Base-by-base conservation (phyloP, 2,113 vertebrate species). In the Peromyscus polionotus region DNA sequence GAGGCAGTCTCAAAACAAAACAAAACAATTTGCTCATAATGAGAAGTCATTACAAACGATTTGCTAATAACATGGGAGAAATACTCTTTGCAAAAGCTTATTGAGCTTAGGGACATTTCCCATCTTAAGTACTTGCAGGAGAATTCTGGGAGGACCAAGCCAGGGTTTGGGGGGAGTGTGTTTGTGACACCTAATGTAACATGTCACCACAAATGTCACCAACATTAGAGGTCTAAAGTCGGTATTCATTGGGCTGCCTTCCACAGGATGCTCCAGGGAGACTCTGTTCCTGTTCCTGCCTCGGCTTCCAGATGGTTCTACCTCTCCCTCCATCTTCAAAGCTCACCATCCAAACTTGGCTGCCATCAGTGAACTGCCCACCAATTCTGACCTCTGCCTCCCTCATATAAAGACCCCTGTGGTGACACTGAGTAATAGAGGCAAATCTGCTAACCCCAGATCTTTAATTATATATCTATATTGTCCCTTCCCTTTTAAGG, bases 291-390 rank as follows among this genome's bases (percentile, higher is more conserved):
- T 14, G 19, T 11, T 22, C 51, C 28, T 3, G n/a, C 13, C 16
- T 70, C 54, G 0, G 39, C 4, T 9, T 51, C 39, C 36, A 1
- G 89, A 33, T 1, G 5, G 24, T 17, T 17, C 26, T 67, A 26
- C 26, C 51, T 48, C 33, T 31, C 19, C 20, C 33, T 63, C 20
- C 5, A 4, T 11, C 39, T 61, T 26, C 39, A 14, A 9, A 61
- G 70, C 10, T 16, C 45, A 28, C 11, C 45, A 68, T 28, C 57
- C 28, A 7, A 10, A 13, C 59, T 79, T 28, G 17, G 61, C 13
- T 0, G 65, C 61, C n/a, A 4, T 36, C 1, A 3, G 81, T 42
- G 24, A 61, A 16, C 2, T 0, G 2, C 5, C 20, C 0, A 11
- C 51, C 70, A 13, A 3, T 3, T 24, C 54, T 0, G 57, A 42